These are phyloP conservation scores for Centrocercus urophasianus DNA, from an alignment of 2,113 vertebrate genomes.

Conservation along the genomic window DNA sequence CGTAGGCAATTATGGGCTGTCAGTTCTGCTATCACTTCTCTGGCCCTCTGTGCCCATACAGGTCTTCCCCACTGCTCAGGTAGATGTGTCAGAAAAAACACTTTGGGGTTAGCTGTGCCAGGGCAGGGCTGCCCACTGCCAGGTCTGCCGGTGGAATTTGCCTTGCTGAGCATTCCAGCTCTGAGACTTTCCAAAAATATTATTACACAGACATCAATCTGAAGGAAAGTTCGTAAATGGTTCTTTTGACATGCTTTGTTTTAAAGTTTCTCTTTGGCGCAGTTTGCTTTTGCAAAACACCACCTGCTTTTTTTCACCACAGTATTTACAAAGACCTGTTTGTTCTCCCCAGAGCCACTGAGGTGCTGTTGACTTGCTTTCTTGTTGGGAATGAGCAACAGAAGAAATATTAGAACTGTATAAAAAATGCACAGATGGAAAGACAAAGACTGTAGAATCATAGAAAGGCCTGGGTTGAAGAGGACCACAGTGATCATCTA, in stretches of 20 bases:
- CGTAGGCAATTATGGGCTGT: rapidly evolving
- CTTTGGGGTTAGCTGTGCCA: not conserved
- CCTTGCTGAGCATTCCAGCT: not conserved
- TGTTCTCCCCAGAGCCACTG: not conserved
- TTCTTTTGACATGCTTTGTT: not conserved
- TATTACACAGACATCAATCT: not conserved
- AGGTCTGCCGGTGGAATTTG: not conserved
- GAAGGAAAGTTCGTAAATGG: not conserved
- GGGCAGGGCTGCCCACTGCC: not conserved
- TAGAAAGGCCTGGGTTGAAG: too few species aligned
- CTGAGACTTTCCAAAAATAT: not conserved
- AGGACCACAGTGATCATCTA: too few species aligned
- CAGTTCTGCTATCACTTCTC: rapidly evolving
- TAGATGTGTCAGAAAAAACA: not conserved
- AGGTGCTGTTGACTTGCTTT: not conserved
- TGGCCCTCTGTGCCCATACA: too few species aligned
- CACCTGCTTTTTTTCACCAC: not conserved
- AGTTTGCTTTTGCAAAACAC: not conserved
- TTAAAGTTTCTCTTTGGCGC: not conserved
- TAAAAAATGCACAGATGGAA: not conserved
- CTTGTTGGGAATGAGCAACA: not conserved
- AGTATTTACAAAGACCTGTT: not conserved
- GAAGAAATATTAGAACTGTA: not conserved
- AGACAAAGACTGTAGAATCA: too few species aligned
- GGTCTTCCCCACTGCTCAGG: rapidly evolving